Evolutionary conservation across 2,797 vertebrate genomes (phyloP), one percentile per base, ranked within the genome.

Genomic region (Bovichtus variegatus): DNA sequence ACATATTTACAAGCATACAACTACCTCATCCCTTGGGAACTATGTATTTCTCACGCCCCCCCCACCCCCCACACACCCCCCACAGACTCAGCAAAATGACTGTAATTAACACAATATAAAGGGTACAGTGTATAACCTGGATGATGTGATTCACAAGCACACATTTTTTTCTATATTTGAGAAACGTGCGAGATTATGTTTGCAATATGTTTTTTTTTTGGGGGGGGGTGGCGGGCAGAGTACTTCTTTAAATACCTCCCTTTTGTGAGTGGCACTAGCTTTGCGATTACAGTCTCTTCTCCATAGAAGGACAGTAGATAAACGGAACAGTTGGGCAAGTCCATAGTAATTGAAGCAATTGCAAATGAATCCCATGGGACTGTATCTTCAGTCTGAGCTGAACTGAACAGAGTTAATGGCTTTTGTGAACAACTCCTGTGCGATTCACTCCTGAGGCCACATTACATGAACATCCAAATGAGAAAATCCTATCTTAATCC

Each of bases 401-500:
- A 85, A 64, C 65, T 71, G 80, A 90, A 84, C 79, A 49, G 57
- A 88, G 78, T 83, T 88, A 91, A 92, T 90, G 83, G 82, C 81
- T 87, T 87, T 83, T 76, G 55, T 83, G 84, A 85, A 83, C 74
- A 87, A 71, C 74, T 88, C 76, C 80, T 79, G 80, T 47, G 71
- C 80, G 88, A 92, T 51, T 88, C 78, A 81, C 81, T 91, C 76
- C 81, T 81, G 83, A 73, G 73, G 80, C 82, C 76, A 86, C 72
- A 78, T 88, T 84, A 80, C 82, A 81, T 68, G 61, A 87, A 86
- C 84, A 87, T 78, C 65, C 12, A 23, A 88, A 88, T 80, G 80
- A 89, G 78, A 91, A 86, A 90, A 88, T 78, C 78, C 76, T 72
- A 51, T 82, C 80, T 79, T 89, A 87, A 90, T 89, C 86, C 89